Base-by-base conservation (phyloP, 2,113 vertebrate genomes). In the Caranx melampygus region DNA sequence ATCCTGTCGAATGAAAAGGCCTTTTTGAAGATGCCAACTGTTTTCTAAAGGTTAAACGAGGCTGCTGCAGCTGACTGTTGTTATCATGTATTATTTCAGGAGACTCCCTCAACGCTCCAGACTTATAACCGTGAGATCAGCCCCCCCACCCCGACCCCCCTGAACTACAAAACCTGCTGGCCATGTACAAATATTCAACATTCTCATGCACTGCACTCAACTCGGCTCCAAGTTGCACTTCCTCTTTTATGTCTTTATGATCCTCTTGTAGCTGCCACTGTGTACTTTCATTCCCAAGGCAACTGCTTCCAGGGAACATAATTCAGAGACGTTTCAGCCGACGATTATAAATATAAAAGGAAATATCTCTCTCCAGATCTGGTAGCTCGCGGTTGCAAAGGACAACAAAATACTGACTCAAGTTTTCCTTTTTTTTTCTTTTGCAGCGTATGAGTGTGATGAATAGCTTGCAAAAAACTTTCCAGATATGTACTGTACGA, bases 201-300 rank as follows among this genome's bases (percentile, higher is more conserved):
- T 75, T 47, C 47, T 60, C 47, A 72, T 6, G 26, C 37, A 26
- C 14, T 80, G 73, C 33, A 75, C 79, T 82, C 26, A 1, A 26
- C 26, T 71, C 40, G 61, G 44, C 26, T 18, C 75, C 4, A 58
- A 59, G 51, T 21, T 52, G 18, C 33, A 84, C 75, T 92, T 90
- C 88, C 89, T 82, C 82, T 90, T 87, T 88, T 86, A 89, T 87
- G 78, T 60, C 71, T 93, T 93, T 92, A 91, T 87, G 82, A 88
- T 68, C 35, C 74, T 21, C 21, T 78, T 51, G 37, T 61, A 58
- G 60, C 44, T 66, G 11, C 44, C 14, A 20, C 55, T 26, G 44
- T 57, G 37, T 20, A 33, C 35, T 42, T 57, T 33, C 72, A 42
- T 87, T 89, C 65, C 78, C 79, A 81, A 75, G 60, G 72, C 35